Evolutionary conservation across 1,140 invertebrate genomes (phyloP), one percentile per base, ranked within the genome.

Genomic region (Drosophila nikananu): DNA sequence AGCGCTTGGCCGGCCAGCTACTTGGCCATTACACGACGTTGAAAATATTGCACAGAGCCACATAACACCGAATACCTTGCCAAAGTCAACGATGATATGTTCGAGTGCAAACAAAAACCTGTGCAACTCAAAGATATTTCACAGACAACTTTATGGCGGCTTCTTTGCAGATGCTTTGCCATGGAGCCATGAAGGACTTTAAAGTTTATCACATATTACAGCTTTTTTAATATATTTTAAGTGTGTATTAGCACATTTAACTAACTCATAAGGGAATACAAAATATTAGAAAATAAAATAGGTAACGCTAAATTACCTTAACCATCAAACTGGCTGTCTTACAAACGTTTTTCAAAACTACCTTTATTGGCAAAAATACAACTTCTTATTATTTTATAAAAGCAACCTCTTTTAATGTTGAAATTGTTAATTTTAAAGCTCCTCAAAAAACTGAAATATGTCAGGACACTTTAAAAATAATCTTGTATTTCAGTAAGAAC

Each of bases 1-100:
- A 74, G 78, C 62, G 67, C 79, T 81, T 84, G 67, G 66, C 48
- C 83, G 79, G 70, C 46, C 63, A 83, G 49, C 64, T 39, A 62
- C 52, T 86, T 75, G 52, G 23, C 37, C 66, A 49, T 27, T 46
- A 23, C 23, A 64, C 6, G 27, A 60, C 44, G 35, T 23, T 25
- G 54, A 41, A 59, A 60, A 75, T 25, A 60, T 68, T 68, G 70
- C 70, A 42, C 41, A 75, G 19, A 68, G 57, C 46, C 46, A 42
- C 65, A 77, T 68, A 57, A 60, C 49, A 46, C 66, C 39, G 21
- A 37, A 15, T 25, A 12, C 19, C 55, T 1, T 9, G 19, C 30
- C 32, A 72, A 71, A 71, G 52, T 58, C 52, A 41, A 73, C 52
- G 21, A n/a, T 35, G 54, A 60, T 32, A 30, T 37, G 46, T 32